Percentiles rank a stretch among this genome's conserved stretches.
Conservation (phyloP, 2,888 invertebrate species). For the Athrips mouffetella region DNA sequence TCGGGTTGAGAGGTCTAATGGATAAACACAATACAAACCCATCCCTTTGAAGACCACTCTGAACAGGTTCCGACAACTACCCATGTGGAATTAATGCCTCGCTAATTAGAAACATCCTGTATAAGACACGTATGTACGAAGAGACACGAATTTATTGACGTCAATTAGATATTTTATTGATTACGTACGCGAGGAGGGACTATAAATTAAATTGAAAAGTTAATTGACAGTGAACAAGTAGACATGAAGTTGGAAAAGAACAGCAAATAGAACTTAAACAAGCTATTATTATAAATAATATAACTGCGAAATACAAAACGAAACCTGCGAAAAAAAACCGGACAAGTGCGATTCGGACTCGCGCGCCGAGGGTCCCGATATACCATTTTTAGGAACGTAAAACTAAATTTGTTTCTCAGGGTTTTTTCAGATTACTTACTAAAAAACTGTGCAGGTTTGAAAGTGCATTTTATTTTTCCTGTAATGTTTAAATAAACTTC, state of each 20-base stretch:
- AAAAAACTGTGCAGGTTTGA: too few relatives aligned
- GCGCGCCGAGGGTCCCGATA: too few relatives aligned
- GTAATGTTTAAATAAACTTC: too few relatives aligned
- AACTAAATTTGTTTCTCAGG: too few relatives aligned
- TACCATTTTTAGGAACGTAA: too few relatives aligned
- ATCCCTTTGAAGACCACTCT: constrained; percentile 15
- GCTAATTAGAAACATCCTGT: constrained; percentile 48
- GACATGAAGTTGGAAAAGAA: background rate
- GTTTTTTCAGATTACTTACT: too few relatives aligned
- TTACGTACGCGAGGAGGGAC: constrained; percentile 24
- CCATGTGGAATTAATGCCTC: constrained; percentile 41
- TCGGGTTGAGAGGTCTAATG: constrained; percentile 44
- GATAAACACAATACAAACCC: constrained; percentile 36
- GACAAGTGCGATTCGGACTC: too few relatives aligned
- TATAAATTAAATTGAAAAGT: background rate
- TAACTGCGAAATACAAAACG: too few relatives aligned
- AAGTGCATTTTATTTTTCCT: too few relatives aligned
- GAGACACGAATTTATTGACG: constrained; percentile 26
- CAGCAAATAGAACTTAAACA: background rate
- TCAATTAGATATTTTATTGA: constrained; percentile 14
- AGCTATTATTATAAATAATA: too few relatives aligned
- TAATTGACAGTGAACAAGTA: background rate
- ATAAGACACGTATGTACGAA: constrained; percentile 12
- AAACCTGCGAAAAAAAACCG: too few relatives aligned
- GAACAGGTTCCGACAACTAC: constrained; percentile 18